A percentile compares a stretch with the other conserved stretches of the same genome.
phyloP scores from a whole-genome alignment of 2,797 vertebrate genomes.

The Clarias fuscus region DNA sequence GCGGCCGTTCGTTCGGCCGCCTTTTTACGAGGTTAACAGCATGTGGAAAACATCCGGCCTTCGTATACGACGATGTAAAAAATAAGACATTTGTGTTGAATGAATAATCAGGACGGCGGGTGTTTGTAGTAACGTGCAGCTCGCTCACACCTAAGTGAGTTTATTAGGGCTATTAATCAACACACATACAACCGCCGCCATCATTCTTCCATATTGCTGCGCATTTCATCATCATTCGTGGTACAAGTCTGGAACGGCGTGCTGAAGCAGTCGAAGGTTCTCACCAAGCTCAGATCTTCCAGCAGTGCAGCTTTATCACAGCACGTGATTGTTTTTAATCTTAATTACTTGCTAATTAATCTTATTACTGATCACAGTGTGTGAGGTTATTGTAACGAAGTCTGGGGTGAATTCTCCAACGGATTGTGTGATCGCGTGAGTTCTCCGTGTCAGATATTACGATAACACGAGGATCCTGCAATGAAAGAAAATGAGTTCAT shows the following conservation, averaged over 20 bases:
- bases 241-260: neutral
- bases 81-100: neutral
- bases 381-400: no score
- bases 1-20: neutral
- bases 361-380: no score
- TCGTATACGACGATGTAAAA: no score
- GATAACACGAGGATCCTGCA: neutral
- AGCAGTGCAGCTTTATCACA: neutral
- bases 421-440: neutral
- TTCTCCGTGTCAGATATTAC: neutral
- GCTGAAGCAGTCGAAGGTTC: neutral
- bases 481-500: neutral
- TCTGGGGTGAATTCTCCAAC: neutral
- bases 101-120: neutral
- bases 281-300: neutral
- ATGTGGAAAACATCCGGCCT: conserved; percentile 1
- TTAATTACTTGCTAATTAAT: no score
- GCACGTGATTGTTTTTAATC: no score
- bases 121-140: neutral
- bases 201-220: neutral
- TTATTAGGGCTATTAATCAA: neutral
- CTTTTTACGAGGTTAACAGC: conserved; percentile 11
- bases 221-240: neutral
- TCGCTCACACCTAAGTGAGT: neutral
- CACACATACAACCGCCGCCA: neutral